Evolutionary conservation across 2,797 vertebrate species (phyloP).

Genomic region (Melanotaenia trifasciata): DNA sequence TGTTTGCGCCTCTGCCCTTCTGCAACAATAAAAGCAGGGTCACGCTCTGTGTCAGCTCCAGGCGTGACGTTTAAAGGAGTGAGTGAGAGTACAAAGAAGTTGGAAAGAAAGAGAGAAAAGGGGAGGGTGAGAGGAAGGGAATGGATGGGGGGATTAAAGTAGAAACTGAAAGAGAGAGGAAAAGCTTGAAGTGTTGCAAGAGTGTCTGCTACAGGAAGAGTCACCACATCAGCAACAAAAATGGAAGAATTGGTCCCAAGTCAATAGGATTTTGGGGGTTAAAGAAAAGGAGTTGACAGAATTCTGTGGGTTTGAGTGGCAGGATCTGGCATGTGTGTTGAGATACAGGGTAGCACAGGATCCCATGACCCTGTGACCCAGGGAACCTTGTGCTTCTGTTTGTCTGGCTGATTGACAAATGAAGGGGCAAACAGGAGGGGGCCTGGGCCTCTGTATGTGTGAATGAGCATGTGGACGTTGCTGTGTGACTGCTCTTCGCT

Average conservation of each 20-base stretch:
- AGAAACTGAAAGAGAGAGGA: constrained; percentile 28
- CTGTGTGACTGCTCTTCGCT: constrained; percentile 15
- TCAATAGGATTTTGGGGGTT: constrained; percentile 39
- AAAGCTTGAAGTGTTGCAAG: constrained; percentile 39
- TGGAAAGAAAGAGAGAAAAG: constrained; percentile 17
- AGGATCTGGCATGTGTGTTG: constrained; percentile 21
- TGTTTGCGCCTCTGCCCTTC: constrained; percentile 73
- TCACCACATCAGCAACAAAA: constrained; percentile 34
- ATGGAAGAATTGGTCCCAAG: constrained; percentile 38
- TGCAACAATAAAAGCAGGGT: constrained; percentile 83
- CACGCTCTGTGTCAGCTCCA: constrained; percentile 77
- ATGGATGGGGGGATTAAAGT: constrained; percentile 10
- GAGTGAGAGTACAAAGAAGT: constrained; percentile 20
- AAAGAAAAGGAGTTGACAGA: constrained; percentile 38
- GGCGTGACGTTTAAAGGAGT: constrained; percentile 70
- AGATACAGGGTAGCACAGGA: constrained; percentile 57
- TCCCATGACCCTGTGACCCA: constrained; percentile 79
- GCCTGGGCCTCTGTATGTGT: constrained; percentile 35
- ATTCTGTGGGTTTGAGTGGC: constrained; percentile 8
- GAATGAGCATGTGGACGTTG: constrained; percentile 29
- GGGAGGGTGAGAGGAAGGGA: neutral
- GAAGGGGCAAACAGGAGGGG: constrained; percentile 70
- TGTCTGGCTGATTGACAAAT: constrained; percentile 84
- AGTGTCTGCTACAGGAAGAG: constrained; percentile 48
- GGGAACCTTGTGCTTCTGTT: constrained; percentile 81